Evolutionary conservation across 2,797 vertebrate species (phyloP).

Genomic region (Aselliscus stoliczkanus): DNA sequence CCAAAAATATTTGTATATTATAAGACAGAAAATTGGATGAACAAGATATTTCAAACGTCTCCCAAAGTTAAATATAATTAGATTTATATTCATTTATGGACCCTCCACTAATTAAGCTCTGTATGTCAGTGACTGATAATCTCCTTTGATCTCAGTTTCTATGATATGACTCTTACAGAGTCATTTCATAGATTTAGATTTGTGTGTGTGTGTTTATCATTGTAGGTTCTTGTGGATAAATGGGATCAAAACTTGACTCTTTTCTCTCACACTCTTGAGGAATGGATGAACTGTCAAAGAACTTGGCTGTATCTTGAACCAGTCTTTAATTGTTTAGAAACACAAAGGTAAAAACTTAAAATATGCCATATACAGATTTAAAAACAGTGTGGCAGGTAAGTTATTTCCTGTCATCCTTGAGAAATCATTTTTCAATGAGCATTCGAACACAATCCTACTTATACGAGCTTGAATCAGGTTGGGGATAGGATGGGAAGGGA

Average conservation of each 20-base stretch:
- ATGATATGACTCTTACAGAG: background rate
- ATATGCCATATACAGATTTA: background rate
- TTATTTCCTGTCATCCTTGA: background rate
- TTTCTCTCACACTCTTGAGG: slow-evolving; percentile 75
- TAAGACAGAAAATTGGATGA: background rate
- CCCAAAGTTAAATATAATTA: background rate
- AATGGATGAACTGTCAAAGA: slow-evolving; percentile 81
- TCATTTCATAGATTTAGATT: background rate
- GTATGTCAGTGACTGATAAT: background rate
- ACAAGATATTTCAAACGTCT: background rate
- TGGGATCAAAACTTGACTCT: slow-evolving; percentile 78
- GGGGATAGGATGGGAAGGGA: background rate
- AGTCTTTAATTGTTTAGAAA: slow-evolving; percentile 79
- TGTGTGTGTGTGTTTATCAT: background rate
- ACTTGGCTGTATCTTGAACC: slow-evolving; percentile 81
- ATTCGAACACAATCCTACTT: background rate
- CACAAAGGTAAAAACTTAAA: slow-evolving; percentile 76
- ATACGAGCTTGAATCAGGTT: background rate
- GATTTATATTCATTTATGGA: background rate
- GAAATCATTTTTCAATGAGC: background rate
- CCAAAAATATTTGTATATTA: background rate
- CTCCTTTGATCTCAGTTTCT: background rate
- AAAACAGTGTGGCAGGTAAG: background rate
- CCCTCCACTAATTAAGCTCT: background rate
- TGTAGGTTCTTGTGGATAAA: slow-evolving; percentile 74